A percentile compares a stretch with the other conserved stretches of the same genome.
Evolutionary conservation across 2,888 invertebrate genomes (phyloP).

Genomic region (Trichopria drosophilae): DNA sequence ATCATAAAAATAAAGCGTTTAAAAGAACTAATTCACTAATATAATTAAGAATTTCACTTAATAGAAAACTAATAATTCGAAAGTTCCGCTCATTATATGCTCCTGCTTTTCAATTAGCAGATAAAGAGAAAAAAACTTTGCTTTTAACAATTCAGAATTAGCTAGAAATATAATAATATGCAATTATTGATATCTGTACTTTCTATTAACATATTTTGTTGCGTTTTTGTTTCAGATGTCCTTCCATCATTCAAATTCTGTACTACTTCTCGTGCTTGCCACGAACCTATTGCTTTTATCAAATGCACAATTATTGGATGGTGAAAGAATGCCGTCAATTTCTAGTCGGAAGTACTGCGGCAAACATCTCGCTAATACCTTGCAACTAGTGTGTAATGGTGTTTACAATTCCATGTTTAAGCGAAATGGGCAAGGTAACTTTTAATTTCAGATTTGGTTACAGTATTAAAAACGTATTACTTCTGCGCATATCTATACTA

Average conservation of each 20-base stretch:
- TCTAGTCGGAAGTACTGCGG: slow-evolving; percentile 52
- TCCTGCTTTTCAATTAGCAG: too few relatives aligned
- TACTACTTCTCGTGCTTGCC: slow-evolving; percentile 44
- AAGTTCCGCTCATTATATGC: too few relatives aligned
- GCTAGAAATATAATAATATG: too few relatives aligned
- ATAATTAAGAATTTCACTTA: too few relatives aligned
- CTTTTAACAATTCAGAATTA: too few relatives aligned
- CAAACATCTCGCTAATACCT: slow-evolving; percentile 49
- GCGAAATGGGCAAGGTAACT: slow-evolving; percentile 52
- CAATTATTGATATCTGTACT: too few relatives aligned
- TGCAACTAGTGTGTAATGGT: slow-evolving; percentile 54
- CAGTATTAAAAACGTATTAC: not conserved
- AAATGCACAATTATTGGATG: slow-evolving; percentile 40
- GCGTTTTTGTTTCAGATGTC: slow-evolving; percentile 48
- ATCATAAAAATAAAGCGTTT: too few relatives aligned
- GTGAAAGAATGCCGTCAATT: slow-evolving; percentile 12
- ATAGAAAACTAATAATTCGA: too few relatives aligned
- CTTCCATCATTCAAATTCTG: slow-evolving; percentile 42
- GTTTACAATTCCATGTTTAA: slow-evolving; percentile 54
- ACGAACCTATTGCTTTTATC: slow-evolving; percentile 41
- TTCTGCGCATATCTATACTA: not conserved
- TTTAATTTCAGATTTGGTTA: not conserved
- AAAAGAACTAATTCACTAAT: too few relatives aligned
- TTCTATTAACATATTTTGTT: too few relatives aligned
- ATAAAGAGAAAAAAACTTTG: too few relatives aligned